These are phyloP conservation scores for Zaprionus lachaisei DNA, from an alignment of 1,140 invertebrate species.

Conservation along the genomic window DNA sequence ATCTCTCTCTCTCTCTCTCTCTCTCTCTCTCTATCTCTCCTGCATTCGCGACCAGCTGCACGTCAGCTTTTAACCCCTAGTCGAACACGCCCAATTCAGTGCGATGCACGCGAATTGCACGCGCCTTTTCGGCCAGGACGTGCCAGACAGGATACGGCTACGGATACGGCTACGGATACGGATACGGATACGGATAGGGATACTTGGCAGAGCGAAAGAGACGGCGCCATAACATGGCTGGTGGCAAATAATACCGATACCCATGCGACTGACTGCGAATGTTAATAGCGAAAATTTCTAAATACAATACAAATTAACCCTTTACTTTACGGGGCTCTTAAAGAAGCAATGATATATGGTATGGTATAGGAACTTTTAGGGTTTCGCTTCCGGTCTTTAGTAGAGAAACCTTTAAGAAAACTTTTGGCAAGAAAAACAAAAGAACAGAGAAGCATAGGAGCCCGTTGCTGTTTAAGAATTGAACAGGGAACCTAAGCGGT, in stretches of 20 bases:
- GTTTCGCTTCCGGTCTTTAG: background rate
- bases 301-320: background rate
- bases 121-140: conserved; percentile 13
- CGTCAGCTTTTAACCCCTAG: conserved; percentile 24
- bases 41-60: conserved; percentile 23
- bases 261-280: background rate
- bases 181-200: background rate
- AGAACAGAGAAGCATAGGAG: no score
- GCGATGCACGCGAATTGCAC: conserved; percentile 39
- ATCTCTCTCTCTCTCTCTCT: background rate
- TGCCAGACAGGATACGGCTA: conserved; percentile 3
- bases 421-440: background rate
- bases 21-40: background rate
- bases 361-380: background rate
- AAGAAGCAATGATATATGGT: background rate
- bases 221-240: conserved; percentile 11
- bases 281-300: conserved; percentile 10
- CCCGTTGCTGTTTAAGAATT: no score
- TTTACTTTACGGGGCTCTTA: background rate
- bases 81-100: conserved; percentile 37
- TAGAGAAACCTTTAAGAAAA: background rate
- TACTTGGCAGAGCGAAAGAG: background rate
- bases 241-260: conserved; percentile 1
- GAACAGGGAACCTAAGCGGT: no score
- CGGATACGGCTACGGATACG: no score